Percentiles rank a stretch among this genome's conserved stretches.
Conservation (phyloP, 2,888 invertebrate species). For the Parelbella ahira region DNA sequence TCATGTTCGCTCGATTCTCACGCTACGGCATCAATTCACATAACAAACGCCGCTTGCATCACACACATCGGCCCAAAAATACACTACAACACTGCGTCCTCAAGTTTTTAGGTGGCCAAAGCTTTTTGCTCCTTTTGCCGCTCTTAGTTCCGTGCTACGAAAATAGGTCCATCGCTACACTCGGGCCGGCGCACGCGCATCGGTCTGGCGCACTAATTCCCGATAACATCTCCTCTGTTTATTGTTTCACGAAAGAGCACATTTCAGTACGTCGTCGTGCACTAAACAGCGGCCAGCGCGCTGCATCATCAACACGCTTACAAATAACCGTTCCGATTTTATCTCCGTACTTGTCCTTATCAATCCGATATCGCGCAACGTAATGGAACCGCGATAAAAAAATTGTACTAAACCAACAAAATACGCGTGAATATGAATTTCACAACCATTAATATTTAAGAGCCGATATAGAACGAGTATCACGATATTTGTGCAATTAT, state of each 20-base stretch:
- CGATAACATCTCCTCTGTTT: constrained; percentile 36
- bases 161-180: constrained; percentile 76
- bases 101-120: constrained; percentile 72
- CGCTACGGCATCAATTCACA: constrained; percentile 42
- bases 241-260: constrained; percentile 33
- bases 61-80: constrained; percentile 70
- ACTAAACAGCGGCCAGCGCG: constrained; percentile 24
- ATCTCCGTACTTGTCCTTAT: constrained; percentile 30
- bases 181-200: constrained; percentile 72
- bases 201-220: constrained; percentile 55
- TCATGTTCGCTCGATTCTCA: constrained; percentile 50
- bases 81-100: constrained; percentile 72
- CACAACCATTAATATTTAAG: no score
- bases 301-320: constrained; percentile 29
- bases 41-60: constrained; percentile 54
- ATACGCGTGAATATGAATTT: no score
- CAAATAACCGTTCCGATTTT: constrained; percentile 29
- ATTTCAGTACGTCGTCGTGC: constrained; percentile 29
- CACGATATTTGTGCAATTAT: no score
- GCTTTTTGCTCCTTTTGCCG: constrained; percentile 79
- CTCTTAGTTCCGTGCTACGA: constrained; percentile 80
- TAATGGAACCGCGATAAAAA: constrained; percentile 5
- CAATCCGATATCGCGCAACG: constrained; percentile 25
- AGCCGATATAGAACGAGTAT: no score
- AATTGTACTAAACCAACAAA: constrained; percentile 3